These are phyloP conservation scores for Lasioglossum pauxillum DNA, from an alignment of 2,888 invertebrate genomes.

Conservation along the genomic window DNA sequence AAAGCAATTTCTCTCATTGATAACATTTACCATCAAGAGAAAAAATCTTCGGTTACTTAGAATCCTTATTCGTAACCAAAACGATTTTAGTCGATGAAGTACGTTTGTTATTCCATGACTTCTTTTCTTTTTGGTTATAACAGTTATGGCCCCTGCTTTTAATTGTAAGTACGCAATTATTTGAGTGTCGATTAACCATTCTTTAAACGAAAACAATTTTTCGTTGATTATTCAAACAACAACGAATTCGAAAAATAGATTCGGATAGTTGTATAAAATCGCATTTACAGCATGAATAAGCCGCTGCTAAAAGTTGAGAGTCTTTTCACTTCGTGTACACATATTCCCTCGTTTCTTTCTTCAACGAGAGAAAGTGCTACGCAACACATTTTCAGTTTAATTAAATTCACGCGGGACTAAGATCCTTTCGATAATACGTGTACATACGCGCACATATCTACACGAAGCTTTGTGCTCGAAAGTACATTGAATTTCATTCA, in stretches of 20 bases:
- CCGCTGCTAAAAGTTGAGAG: background rate
- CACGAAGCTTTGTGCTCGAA: conserved; percentile 28
- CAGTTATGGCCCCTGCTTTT: no score
- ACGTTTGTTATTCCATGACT: no score
- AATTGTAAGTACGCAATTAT: background rate
- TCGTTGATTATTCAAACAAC: background rate
- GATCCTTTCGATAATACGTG: conserved; percentile 39
- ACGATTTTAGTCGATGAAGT: no score
- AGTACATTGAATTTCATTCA: conserved; percentile 48
- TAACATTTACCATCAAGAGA: no score
- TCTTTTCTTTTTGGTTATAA: no score
- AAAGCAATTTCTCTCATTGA: no score
- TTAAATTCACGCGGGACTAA: conserved; percentile 52
- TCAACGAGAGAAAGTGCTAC: conserved; percentile 60
- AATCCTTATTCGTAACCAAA: no score
- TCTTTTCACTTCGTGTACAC: conserved; percentile 26
- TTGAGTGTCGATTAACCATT: background rate
- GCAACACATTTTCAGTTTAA: conserved; percentile 66
- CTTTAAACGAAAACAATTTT: background rate
- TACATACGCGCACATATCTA: background rate
- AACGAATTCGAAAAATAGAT: background rate
- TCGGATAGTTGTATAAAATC: background rate
- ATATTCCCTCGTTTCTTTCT: conserved; percentile 56
- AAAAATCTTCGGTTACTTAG: no score
- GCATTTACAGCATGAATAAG: conserved; percentile 1